Evolutionary conservation across 1,140 invertebrate genomes (phyloP).

Genomic region (Eubasilissa regina): DNA sequence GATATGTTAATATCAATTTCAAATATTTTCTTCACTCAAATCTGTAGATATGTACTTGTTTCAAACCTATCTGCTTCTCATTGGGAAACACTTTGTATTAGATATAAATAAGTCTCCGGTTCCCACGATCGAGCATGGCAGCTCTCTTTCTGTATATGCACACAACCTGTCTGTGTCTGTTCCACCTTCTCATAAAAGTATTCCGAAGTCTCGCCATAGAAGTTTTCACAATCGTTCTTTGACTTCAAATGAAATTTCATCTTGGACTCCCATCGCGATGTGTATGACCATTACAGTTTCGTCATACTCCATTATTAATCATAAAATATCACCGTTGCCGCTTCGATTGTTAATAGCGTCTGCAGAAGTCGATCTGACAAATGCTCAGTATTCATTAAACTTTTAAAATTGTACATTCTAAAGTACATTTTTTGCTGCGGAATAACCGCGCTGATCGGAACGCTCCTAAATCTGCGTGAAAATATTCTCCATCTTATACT

Average conservation of each 20-base stretch:
- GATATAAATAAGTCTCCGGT: neutral
- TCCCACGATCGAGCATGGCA: neutral
- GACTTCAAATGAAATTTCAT: neutral
- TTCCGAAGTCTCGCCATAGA: neutral
- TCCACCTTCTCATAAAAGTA: neutral
- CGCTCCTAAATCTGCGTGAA: too few species aligned
- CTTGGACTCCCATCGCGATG: neutral
- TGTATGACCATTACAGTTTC: constrained; percentile 4
- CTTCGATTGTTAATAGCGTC: neutral
- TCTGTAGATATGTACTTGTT: too few species aligned
- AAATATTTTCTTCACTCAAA: too few species aligned
- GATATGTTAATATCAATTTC: too few species aligned
- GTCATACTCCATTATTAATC: neutral
- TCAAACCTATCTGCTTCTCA: constrained; percentile 8
- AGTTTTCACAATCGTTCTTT: neutral
- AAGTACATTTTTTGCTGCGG: too few species aligned
- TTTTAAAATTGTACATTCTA: too few species aligned
- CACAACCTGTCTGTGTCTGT: neutral
- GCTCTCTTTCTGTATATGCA: neutral
- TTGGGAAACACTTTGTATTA: neutral
- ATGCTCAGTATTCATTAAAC: too few species aligned
- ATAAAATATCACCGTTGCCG: neutral
- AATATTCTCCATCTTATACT: too few species aligned
- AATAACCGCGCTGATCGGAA: too few species aligned
- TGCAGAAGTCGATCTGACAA: neutral